These are phyloP conservation scores for Lagorchestes hirsutus DNA, from an alignment of 2,797 vertebrate genomes.

Conservation along the genomic window DNA sequence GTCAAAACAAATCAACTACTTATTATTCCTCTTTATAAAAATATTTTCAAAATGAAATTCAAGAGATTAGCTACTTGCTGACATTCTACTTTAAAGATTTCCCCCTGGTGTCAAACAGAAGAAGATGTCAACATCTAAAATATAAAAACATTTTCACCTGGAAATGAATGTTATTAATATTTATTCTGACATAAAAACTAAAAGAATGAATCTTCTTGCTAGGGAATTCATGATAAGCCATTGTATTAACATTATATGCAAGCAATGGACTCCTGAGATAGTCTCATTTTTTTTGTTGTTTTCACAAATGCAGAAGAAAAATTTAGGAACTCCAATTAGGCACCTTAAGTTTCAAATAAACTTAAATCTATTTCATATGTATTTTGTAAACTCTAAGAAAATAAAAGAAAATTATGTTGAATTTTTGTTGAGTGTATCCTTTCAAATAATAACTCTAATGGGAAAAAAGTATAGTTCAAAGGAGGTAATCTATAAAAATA, in stretches of 20 bases:
- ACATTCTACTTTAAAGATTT: background rate
- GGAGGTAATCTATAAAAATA: background rate
- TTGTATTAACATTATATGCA: background rate
- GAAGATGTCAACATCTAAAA: background rate
- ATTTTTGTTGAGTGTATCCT: background rate
- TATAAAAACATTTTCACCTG: background rate
- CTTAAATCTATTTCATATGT: background rate
- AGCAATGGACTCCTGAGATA: background rate
- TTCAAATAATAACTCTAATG: background rate
- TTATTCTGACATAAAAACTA: background rate
- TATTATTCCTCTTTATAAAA: background rate
- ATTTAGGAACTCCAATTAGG: background rate
- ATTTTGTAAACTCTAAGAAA: background rate
- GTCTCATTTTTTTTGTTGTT: constrained; percentile 12
- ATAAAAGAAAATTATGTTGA: background rate
- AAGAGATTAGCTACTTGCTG: background rate
- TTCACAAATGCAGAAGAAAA: constrained; percentile 23
- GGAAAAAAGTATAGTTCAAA: background rate
- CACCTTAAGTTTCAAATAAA: background rate
- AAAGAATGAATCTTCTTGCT: background rate
- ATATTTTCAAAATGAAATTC: background rate
- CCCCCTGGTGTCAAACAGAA: background rate
- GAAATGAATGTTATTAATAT: constrained; percentile 5
- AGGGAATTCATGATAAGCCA: background rate
- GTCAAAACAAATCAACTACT: constrained; percentile 3